Conservation (phyloP, 1,140 invertebrate species). For the Hycleus phaleratus region DNA sequence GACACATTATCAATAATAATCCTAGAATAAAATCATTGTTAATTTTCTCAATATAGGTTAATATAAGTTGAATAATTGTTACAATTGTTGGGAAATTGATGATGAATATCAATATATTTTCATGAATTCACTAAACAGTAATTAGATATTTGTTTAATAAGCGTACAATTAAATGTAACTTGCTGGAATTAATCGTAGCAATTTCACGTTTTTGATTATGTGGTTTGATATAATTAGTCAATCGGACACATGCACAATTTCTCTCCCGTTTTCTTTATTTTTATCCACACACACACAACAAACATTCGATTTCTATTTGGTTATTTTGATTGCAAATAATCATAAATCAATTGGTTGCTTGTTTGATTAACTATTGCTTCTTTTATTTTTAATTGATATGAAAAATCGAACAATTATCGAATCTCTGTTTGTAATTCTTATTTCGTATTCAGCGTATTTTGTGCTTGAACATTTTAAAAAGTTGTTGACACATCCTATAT, state of each 20-base stretch:
- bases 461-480: not conserved
- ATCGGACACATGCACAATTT: not conserved
- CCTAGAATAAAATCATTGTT: too few species aligned
- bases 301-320: conserved; percentile 9
- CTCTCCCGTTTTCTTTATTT: not conserved
- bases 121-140: too few species aligned
- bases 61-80: too few species aligned
- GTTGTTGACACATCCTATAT: too few species aligned
- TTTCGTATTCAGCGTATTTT: not conserved
- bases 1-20: not conserved
- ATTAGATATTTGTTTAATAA: too few species aligned
- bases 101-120: too few species aligned
- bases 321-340: conserved; percentile 5
- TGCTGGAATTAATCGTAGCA: too few species aligned
- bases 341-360: conserved; percentile 1
- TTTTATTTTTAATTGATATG: not conserved
- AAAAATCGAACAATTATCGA: conserved; percentile 1
- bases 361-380: not conserved
- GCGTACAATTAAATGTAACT: too few species aligned
- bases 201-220: too few species aligned
- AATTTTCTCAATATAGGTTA: too few species aligned
- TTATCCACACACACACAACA: conserved; percentile 1
- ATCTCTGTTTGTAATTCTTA: not conserved
- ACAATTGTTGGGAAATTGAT: too few species aligned
- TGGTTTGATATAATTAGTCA: too few species aligned